A percentile compares a stretch with the other conserved stretches of the same genome.
Evolutionary conservation across 2,888 invertebrate species (phyloP).

Genomic region (Drosophila emarginata): DNA sequence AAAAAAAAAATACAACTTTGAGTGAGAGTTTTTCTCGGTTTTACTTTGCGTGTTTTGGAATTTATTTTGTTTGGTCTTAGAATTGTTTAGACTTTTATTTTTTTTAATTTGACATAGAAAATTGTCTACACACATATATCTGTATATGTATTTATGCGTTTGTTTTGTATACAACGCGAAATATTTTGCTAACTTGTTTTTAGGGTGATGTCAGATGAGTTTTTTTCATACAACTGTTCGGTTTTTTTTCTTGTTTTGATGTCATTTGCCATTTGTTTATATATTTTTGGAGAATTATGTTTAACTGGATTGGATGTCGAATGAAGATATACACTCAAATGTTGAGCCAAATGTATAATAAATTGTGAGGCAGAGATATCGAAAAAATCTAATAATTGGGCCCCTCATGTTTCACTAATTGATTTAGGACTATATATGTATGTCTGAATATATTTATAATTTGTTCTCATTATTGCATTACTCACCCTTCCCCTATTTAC

Average conservation of each 20-base stretch:
- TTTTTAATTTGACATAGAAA: constrained; percentile 53
- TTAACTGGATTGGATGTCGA: constrained; percentile 15
- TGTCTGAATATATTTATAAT: background rate
- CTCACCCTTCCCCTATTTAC: background rate
- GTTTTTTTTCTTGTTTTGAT: background rate
- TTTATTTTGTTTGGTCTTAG: constrained; percentile 34
- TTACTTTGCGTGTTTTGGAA: constrained; percentile 23
- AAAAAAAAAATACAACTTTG: background rate
- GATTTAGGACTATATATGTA: too few species aligned
- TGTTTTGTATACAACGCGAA: background rate
- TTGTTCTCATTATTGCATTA: background rate
- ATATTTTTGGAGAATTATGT: constrained; percentile 41
- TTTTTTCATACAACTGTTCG: constrained; percentile 15
- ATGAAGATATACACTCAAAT: background rate
- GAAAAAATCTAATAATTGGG: too few species aligned
- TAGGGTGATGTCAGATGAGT: constrained; percentile 66
- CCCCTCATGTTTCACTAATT: too few species aligned
- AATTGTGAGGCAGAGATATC: background rate
- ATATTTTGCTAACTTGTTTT: constrained; percentile 50
- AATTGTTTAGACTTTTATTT: constrained; percentile 16
- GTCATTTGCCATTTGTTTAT: background rate
- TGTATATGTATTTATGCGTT: background rate
- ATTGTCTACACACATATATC: constrained; percentile 26
- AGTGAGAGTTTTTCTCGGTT: constrained; percentile 3
- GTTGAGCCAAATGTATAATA: background rate